Evolutionary conservation across 92 coral and sea anemone species (phyloP), one percentile per base, ranked within the genome.

Genomic region (Phymanthus crucifer): DNA sequence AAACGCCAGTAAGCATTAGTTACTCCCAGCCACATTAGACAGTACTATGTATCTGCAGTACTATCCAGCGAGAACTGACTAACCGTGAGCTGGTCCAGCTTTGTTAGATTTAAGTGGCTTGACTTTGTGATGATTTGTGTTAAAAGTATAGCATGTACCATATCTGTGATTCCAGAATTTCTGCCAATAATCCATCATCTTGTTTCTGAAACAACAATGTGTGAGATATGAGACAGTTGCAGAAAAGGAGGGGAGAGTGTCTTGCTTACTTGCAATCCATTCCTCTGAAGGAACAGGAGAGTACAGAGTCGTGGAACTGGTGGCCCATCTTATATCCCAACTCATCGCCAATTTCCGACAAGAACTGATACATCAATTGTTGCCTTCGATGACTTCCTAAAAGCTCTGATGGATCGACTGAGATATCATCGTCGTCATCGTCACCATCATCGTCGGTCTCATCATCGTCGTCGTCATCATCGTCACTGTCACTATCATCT

Each of bases 71-170:
- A n/a, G n/a, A n/a, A n/a, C n/a, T 43, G 13, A n/a, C 26, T 43
- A 21, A 74, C 78, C 78, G 54, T 74, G 78, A 24, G 61, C 7
- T 74, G 78, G 78, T 11, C 78, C 78, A 18, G 78, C 34, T 46
- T 74, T 74, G 78, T 43, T 74, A 18, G 78, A 43, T 61, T 29
- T 27, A 27, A 61, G 34, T 3, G 37, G 32, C 66, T 43, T 43
- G 31, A 3, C n/a, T n/a, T n/a, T n/a, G 11, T 5, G 57, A 32
- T 43, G 8, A 18, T 74, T 40, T 21, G 35, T 23, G 46, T 74
- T 74, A 33, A 74, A 74, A 4, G 37, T 48, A 50, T 11, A 74
- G 18, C 78, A 74, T 27, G 1, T 43, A 26, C 78, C 78, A 74
- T 74, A 74, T n/a, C 23, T 43, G 18, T 74, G 46, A 46, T 74